Base-by-base conservation (phyloP, 2,113 vertebrate genomes). In the Misgurnus mizolepis region DNA sequence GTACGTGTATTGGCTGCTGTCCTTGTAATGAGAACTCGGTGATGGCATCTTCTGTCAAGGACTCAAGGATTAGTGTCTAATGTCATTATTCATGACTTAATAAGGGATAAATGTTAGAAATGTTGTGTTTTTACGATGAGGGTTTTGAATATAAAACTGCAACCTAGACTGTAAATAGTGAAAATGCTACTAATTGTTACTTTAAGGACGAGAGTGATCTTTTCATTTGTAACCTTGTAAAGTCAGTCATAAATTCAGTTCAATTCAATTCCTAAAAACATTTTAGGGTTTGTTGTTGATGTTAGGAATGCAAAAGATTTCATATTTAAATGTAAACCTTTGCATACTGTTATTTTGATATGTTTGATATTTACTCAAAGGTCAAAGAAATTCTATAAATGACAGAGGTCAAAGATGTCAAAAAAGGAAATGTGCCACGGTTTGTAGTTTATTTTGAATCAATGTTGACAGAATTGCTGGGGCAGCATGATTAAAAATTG, bases 401-500 rank as follows among this genome's bases (percentile, higher is more conserved):
- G 41, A 7, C n/a, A 40, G 68, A 60, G 82, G 85, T 85, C 82
- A 80, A 73, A 75, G 79, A 53, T 71, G 80, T 68, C 72, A 81
- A 76, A 68, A 50, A 62, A 82, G 76, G 84, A 91, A 92, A 87
- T 87, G 86, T 90, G 91, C 92, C 94, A 93, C 86, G 78, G 91
- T 92, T 93, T 92, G 90, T 89, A 91, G 88, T 94, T 94, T 92
- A 88, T 91, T 81, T 90, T 91, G 67, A 91, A 93, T 92, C 87
- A 88, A 53, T 92, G 88, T 84, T 92, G 93, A 94, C 93, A 93
- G 88, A 89, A 92, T 91, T 89, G 89, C 81, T 41, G 34, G 75
- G 73, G 86, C 87, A 83, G 89, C 93, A 93, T 92, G 89, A 92
- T 92, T 94, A 94, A 94, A 94, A 95, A 95, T 94, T 94, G 93